phyloP scores from a whole-genome alignment of 1,140 invertebrate genomes.

The Anadara kagoshimensis region DNA sequence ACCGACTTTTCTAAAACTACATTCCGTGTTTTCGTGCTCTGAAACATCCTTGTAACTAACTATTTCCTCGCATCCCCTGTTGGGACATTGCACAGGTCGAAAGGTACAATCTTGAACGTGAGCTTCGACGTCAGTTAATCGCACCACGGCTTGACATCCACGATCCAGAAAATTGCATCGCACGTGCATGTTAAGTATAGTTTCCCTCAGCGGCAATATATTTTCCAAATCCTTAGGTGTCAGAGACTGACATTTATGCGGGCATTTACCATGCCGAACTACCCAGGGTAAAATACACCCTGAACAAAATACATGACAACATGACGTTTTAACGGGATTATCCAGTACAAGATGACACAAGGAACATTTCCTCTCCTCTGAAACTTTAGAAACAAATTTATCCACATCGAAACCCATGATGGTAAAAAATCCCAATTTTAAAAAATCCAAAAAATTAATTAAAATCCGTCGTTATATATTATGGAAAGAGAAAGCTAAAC shows the following conservation, averaged over 20 bases:
- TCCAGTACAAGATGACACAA: slow-evolving; percentile 56
- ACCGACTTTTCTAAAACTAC: slow-evolving; percentile 44
- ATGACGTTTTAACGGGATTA: slow-evolving; percentile 55
- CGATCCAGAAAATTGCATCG: slow-evolving; percentile 47
- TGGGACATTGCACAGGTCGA: slow-evolving; percentile 46
- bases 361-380: slow-evolving; percentile 54
- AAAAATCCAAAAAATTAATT: too few relatives aligned
- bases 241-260: slow-evolving; percentile 44
- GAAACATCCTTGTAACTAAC: slow-evolving; percentile 33
- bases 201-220: slow-evolving; percentile 45
- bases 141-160: slow-evolving; percentile 45
- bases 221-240: slow-evolving; percentile 49
- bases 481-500: too few relatives aligned
- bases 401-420: slow-evolving; percentile 58
- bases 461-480: too few relatives aligned
- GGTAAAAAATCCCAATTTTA: too few relatives aligned
- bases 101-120: slow-evolving; percentile 47
- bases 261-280: slow-evolving; percentile 50
- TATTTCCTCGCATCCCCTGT: slow-evolving; percentile 42
- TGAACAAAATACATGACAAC: slow-evolving; percentile 59
- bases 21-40: slow-evolving; percentile 44
- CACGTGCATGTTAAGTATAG: slow-evolving; percentile 52
- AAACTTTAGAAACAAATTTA: slow-evolving; percentile 51
- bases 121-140: slow-evolving; percentile 43
- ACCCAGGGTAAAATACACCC: slow-evolving; percentile 60